Evolutionary conservation across 1,140 invertebrate genomes (phyloP).

Genomic region (Drosophila bipectinata): DNA sequence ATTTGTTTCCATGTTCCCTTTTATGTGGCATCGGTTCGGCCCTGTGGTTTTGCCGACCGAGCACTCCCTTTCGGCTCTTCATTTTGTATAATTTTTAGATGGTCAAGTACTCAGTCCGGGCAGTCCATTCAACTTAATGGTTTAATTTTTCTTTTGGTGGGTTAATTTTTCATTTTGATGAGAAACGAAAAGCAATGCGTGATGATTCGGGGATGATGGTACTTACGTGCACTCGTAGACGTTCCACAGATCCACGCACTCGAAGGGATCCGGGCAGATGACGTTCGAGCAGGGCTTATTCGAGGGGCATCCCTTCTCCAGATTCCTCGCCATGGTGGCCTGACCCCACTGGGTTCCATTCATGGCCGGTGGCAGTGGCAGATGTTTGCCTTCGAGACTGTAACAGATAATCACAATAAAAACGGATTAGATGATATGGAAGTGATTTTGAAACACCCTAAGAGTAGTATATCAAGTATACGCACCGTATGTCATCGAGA

Average conservation of each 20-base stretch:
- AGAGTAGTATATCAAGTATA: constrained; percentile 6
- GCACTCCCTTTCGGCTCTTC: constrained; percentile 6
- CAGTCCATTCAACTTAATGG: constrained; percentile 42
- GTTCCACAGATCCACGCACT: constrained; percentile 98
- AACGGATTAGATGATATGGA: too few species aligned
- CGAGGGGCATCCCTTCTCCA: constrained; percentile 95
- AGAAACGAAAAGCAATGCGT: constrained; percentile 66
- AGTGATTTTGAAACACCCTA: not conserved
- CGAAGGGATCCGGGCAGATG: constrained; percentile 95
- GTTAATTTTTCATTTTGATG: constrained; percentile 47
- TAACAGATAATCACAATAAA: not conserved
- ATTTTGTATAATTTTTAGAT: constrained; percentile 3
- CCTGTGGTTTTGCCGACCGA: constrained; percentile 2
- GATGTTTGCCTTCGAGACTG: constrained; percentile 94
- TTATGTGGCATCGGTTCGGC: constrained; percentile 32
- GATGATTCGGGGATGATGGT: not conserved
- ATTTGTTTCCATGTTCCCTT: constrained; percentile 34
- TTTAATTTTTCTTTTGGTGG: constrained; percentile 23
- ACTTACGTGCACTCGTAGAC: constrained; percentile 98
- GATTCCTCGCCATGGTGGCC: constrained; percentile 94
- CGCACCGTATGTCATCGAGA: constrained; percentile 88
- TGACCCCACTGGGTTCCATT: constrained; percentile 97
- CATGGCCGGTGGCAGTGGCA: constrained; percentile 95
- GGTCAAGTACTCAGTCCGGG: constrained; percentile 51
- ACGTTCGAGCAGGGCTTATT: constrained; percentile 97